phyloP scores from a whole-genome alignment of 1,140 invertebrate species.

The Bilobella aurantiaca region DNA sequence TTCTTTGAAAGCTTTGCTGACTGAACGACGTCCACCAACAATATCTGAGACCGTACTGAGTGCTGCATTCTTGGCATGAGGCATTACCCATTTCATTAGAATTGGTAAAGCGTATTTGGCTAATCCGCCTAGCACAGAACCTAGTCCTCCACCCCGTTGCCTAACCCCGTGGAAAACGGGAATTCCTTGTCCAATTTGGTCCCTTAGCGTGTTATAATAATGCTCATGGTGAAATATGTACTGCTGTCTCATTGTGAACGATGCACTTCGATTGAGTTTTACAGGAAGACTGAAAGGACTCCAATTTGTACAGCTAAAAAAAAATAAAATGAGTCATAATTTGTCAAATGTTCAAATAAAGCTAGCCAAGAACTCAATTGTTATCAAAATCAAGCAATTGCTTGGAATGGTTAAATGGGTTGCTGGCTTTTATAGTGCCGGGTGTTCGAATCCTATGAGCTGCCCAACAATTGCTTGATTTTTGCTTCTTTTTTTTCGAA shows the following conservation, averaged over 20 bases:
- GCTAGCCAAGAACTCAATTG: too few species aligned
- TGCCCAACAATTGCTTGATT: too few species aligned
- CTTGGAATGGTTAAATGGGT: too few species aligned
- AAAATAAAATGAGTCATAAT: too few species aligned
- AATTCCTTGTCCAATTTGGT: conserved; percentile 5
- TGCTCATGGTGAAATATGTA: conserved; percentile 2
- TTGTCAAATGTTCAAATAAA: too few species aligned
- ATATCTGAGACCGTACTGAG: conserved; percentile 9
- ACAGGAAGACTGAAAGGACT: too few species aligned
- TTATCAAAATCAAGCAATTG: too few species aligned
- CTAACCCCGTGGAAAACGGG: conserved; percentile 8
- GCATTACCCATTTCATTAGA: conserved; percentile 9
- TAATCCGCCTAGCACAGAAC: not conserved
- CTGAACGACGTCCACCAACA: not conserved
- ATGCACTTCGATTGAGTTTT: too few species aligned
- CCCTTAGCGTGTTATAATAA: conserved; percentile 2
- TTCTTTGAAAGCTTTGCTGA: not conserved
- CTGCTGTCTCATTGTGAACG: not conserved
- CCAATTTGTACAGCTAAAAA: too few species aligned
- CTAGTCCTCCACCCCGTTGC: conserved; percentile 16
- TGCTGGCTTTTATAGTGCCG: too few species aligned
- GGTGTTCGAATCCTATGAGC: too few species aligned
- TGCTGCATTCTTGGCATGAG: conserved; percentile 11
- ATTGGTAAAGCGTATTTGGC: conserved; percentile 18
- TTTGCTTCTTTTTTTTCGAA: too few species aligned